A percentile compares a stretch with the other conserved stretches of the same genome.
Conservation (phyloP, 2,888 invertebrate genomes). For the Pyrrhosoma nymphula region DNA sequence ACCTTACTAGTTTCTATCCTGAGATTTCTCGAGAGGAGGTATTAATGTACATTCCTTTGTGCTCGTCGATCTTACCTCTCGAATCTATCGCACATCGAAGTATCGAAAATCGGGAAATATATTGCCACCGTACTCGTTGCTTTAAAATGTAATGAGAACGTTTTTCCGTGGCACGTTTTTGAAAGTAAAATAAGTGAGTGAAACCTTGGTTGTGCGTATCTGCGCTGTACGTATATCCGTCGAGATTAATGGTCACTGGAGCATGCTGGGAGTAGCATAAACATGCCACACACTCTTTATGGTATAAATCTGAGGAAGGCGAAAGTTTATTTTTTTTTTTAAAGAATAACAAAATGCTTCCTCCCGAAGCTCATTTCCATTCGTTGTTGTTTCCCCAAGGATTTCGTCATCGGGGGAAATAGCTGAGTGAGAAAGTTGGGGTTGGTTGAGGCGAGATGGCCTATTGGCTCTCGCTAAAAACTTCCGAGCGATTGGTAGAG, state of each 20-base stretch:
- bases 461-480: not conserved
- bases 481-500: conserved; percentile 6
- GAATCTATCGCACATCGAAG: not conserved
- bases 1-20: not conserved
- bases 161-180: conserved; percentile 9
- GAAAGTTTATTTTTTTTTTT: not conserved
- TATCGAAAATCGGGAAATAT: not conserved
- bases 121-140: not conserved
- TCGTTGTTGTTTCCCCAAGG: not conserved
- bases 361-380: conserved; percentile 17
- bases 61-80: not conserved
- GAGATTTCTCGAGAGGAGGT: not conserved
- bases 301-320: not conserved
- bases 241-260: conserved; percentile 27
- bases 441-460: not conserved
- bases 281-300: not conserved
- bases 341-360: not conserved
- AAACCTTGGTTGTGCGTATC: not conserved
- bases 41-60: not conserved
- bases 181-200: conserved; percentile 22
- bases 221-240: not conserved
- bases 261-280: not conserved
- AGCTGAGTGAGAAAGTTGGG: conserved; percentile 5
- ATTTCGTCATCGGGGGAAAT: conserved; percentile 40
- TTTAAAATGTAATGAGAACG: conserved; percentile 19